phyloP scores from a whole-genome alignment of 2,113 vertebrate species.

The Proteles cristata region DNA sequence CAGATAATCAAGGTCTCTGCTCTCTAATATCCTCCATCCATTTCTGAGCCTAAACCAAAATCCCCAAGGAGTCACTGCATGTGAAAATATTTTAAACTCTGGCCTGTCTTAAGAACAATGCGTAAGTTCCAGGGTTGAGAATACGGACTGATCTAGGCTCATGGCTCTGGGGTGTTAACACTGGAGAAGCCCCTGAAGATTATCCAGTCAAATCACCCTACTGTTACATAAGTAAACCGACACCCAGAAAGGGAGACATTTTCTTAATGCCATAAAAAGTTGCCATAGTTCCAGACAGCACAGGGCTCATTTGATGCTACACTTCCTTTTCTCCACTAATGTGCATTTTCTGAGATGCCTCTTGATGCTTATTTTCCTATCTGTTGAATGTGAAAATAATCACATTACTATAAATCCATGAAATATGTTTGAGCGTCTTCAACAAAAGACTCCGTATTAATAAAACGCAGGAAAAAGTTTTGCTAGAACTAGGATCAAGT shows the following conservation, averaged over 20 bases:
- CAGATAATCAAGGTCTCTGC: background rate
- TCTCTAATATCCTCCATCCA: background rate
- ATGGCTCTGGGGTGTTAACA: background rate
- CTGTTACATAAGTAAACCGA: background rate
- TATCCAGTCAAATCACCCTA: background rate
- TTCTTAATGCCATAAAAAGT: background rate
- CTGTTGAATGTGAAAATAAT: background rate
- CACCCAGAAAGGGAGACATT: background rate
- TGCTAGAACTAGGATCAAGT: background rate
- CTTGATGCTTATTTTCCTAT: background rate
- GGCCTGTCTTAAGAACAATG: background rate
- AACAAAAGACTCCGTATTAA: background rate
- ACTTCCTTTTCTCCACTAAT: background rate
- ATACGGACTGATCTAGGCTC: background rate
- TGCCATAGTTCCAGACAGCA: background rate
- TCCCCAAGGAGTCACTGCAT: background rate
- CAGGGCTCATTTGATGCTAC: background rate
- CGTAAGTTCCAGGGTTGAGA: background rate
- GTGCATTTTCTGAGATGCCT: background rate
- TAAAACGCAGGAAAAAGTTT: slow-evolving; percentile 8
- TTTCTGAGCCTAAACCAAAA: background rate
- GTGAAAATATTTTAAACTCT: background rate
- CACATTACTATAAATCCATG: background rate
- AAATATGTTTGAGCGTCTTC: background rate
- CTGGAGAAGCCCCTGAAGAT: background rate